Conservation (phyloP, 2,888 invertebrate species). For the Philaethria dido region DNA sequence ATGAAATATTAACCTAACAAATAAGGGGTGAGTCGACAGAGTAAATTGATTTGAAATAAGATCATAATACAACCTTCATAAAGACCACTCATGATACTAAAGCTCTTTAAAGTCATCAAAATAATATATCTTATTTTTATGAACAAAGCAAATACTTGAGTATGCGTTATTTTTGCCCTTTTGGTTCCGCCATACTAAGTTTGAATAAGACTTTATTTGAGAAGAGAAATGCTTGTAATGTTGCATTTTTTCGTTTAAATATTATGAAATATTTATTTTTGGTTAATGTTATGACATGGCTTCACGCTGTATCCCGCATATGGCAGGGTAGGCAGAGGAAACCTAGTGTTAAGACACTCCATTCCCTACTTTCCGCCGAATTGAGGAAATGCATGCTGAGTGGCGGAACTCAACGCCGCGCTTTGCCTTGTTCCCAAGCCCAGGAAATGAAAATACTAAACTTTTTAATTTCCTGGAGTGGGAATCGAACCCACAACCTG, state of each 20-base stretch:
- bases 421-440: no score
- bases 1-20: conserved; percentile 29
- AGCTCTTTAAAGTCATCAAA: conserved; percentile 29
- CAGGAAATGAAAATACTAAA: no score
- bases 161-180: conserved; percentile 9
- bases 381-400: no score
- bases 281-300: no score
- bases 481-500: no score
- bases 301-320: no score
- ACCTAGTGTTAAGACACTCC: no score
- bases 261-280: not conserved
- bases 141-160: conserved; percentile 17
- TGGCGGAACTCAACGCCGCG: no score
- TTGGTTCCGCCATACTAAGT: conserved; percentile 7
- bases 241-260: not conserved
- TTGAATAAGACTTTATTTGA: not conserved
- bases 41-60: conserved; percentile 46
- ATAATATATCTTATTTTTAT: conserved; percentile 27
- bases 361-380: no score
- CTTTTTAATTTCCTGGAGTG: no score
- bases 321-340: no score
- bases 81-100: conserved; percentile 43
- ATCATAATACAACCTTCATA: conserved; percentile 43
- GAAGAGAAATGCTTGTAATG: not conserved
- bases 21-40: conserved; percentile 33